Evolutionary conservation across 2,797 vertebrate genomes (phyloP).

Genomic region (Chelon auratus): DNA sequence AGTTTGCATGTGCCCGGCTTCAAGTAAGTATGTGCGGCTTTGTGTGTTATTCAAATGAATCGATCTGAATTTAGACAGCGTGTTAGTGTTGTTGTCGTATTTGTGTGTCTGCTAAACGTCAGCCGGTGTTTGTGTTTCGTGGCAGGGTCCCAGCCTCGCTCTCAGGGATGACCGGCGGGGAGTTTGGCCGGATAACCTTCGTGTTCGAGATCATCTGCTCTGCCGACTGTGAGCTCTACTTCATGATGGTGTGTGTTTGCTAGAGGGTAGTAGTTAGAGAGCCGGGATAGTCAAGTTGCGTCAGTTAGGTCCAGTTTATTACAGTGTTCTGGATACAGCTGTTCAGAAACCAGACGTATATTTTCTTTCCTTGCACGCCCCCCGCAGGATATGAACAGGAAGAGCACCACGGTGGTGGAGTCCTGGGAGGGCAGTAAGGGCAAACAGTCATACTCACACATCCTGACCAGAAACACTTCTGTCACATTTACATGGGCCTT

Average conservation of each 20-base stretch:
- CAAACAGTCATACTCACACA: conserved; percentile 92
- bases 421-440: conserved; percentile 94
- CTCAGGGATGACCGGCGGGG: conserved; percentile 88
- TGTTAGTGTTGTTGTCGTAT: neutral
- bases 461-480: conserved; percentile 92
- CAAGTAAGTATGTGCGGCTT: conserved; percentile 86
- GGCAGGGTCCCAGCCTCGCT: conserved; percentile 91
- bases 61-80: too few species aligned
- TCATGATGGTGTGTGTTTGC: conserved; percentile 91
- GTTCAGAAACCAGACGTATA: neutral
- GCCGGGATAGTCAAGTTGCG: neutral
- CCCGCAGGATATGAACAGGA: conserved; percentile 92
- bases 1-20: conserved; percentile 94
- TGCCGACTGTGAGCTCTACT: conserved; percentile 95
- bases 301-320: neutral
- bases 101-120: neutral
- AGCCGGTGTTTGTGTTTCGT: conserved; percentile 11
- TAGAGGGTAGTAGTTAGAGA: conserved; percentile 7
- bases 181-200: conserved; percentile 93
- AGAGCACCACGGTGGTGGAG: conserved; percentile 96
- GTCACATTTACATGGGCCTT: conserved; percentile 97
- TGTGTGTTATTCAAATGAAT: too few species aligned
- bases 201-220: conserved; percentile 95
- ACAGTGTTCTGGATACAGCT: neutral
- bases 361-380: conserved; percentile 21